Conservation (phyloP, 2,797 vertebrate species). For the Poeciliopsis infans region DNA sequence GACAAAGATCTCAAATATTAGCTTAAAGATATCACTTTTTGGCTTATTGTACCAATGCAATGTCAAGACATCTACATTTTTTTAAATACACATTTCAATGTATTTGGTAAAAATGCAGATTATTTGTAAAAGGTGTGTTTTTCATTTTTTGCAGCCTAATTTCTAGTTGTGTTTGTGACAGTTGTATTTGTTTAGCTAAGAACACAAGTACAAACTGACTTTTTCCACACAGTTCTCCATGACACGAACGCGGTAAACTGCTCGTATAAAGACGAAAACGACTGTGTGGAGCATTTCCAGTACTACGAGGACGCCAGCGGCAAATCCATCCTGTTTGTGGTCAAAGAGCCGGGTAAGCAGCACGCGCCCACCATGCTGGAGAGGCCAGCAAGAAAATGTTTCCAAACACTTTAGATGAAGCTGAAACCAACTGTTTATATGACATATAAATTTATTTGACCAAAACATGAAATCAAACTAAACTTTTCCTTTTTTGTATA, state of each 20-base stretch:
- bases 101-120: neutral
- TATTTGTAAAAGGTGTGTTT: neutral
- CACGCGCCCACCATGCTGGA: neutral
- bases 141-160: neutral
- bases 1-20: neutral
- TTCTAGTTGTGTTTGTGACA: neutral
- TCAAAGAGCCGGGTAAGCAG: conserved; percentile 90
- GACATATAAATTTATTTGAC: neutral
- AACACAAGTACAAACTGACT: neutral
- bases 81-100: neutral
- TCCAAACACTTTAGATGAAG: neutral
- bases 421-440: neutral
- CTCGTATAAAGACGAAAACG: conserved; percentile 94
- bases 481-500: neutral
- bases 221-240: conserved; percentile 73
- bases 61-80: neutral
- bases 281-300: conserved; percentile 93
- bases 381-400: neutral
- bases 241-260: conserved; percentile 94
- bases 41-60: neutral
- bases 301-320: conserved; percentile 91
- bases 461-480: neutral
- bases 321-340: conserved; percentile 81
- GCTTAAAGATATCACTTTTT: neutral
- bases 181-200: neutral